These are phyloP conservation scores for Diplazon laetatorius DNA, from an alignment of 2,888 invertebrate species.

Conservation along the genomic window DNA sequence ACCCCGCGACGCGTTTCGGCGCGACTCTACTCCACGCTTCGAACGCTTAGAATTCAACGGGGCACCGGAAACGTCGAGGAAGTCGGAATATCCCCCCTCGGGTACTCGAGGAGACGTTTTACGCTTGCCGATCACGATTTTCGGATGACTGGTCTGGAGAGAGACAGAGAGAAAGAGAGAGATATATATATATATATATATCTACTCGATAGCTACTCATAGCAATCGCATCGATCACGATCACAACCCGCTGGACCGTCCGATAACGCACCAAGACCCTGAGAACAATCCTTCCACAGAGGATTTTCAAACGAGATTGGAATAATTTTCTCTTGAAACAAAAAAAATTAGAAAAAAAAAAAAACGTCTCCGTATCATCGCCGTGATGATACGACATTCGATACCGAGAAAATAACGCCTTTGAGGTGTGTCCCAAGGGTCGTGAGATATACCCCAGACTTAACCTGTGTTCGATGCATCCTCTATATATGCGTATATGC, in stretches of 20 bases:
- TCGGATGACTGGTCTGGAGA: conserved; percentile 38
- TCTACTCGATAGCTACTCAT: not conserved
- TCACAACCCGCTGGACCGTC: conserved; percentile 32
- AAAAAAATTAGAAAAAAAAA: no score
- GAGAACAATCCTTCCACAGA: not conserved
- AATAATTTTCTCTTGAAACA: not conserved
- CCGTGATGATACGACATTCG: conserved; percentile 10
- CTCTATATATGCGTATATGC: not conserved
- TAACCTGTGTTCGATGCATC: no score
- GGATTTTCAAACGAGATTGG: not conserved
- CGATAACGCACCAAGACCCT: not conserved
- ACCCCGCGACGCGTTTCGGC: conserved; percentile 25
- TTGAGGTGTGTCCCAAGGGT: not conserved
- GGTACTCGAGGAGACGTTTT: conserved; percentile 38
- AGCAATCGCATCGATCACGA: not conserved
- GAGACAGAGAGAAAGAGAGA: no score
- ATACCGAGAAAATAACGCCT: conserved; percentile 11
- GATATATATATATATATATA: no score
- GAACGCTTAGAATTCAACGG: conserved; percentile 51
- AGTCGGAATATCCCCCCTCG: conserved; percentile 65
- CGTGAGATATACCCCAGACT: no score
- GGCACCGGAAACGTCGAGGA: conserved; percentile 67
- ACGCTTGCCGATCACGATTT: conserved; percentile 50
- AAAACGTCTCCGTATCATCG: not conserved
- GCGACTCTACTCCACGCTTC: conserved; percentile 1